phyloP scores from a whole-genome alignment of 2,113 vertebrate species.

The Circaetus cinerascens region DNA sequence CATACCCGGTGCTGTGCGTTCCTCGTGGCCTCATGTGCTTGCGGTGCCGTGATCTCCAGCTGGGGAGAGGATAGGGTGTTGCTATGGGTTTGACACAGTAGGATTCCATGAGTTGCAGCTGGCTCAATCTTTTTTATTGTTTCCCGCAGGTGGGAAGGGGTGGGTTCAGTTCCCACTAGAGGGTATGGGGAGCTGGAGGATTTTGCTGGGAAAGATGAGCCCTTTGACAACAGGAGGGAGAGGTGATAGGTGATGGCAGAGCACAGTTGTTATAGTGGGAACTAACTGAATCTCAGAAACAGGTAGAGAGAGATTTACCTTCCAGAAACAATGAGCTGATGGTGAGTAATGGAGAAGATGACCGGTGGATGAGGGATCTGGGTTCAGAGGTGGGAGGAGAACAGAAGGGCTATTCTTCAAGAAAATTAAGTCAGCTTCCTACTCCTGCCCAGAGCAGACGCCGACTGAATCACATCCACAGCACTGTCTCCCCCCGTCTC shows the following conservation, averaged over 20 bases:
- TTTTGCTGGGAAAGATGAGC: neutral
- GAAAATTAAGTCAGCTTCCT: conserved; percentile 15
- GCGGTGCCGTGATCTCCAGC: neutral
- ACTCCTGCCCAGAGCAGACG: neutral
- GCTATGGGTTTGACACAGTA: neutral
- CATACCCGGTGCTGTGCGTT: accelerated
- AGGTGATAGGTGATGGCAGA: neutral
- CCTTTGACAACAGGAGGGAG: neutral
- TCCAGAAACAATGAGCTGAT: neutral
- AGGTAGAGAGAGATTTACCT: neutral
- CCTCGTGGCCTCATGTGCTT: accelerated
- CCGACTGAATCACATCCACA: neutral
- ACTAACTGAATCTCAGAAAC: neutral
- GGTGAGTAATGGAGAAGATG: neutral
- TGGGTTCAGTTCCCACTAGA: neutral
- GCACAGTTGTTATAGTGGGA: neutral
- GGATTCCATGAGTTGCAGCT: neutral
- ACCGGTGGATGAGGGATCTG: neutral
- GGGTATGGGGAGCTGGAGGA: neutral
- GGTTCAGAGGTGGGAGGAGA: neutral
- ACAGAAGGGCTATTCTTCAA: neutral
- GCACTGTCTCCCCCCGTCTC: neutral
- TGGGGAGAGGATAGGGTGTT: neutral
- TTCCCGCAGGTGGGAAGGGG: neutral
- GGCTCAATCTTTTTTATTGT: neutral